phyloP scores from a whole-genome alignment of 2,113 vertebrate species.

The Corythornis vintsioides region DNA sequence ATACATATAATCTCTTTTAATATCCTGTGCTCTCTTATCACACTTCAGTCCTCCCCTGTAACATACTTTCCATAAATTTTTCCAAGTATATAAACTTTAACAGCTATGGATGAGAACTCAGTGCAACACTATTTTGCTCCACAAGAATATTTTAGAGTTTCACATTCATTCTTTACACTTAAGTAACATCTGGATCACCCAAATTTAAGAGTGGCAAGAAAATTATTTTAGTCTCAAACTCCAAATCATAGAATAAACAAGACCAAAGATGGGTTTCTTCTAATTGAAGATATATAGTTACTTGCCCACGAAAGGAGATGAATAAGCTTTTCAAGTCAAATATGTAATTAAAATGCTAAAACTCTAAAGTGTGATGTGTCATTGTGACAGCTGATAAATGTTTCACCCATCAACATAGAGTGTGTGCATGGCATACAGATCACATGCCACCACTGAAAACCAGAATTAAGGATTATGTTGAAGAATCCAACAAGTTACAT shows the following conservation, averaged over 20 bases:
- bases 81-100: not conserved
- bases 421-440: not conserved
- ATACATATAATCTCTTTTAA: not conserved
- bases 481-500: not conserved
- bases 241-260: not conserved
- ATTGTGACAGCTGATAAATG: not conserved
- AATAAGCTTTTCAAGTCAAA: not conserved
- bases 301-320: not conserved
- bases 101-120: not conserved
- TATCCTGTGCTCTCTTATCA: constrained; percentile 32
- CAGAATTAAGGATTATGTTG: not conserved
- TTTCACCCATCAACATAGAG: not conserved
- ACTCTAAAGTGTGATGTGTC: not conserved
- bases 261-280: not conserved
- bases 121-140: not conserved
- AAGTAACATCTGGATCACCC: not conserved
- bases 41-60: not conserved
- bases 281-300: not conserved
- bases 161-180: accelerated
- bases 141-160: not conserved
- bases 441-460: not conserved
- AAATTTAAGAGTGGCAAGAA: not conserved
- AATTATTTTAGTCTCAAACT: not conserved
- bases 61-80: not conserved
- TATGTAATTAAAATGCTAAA: not conserved